A percentile compares a stretch with the other conserved stretches of the same genome.
These are phyloP conservation scores for Cephus cinctus DNA, from an alignment of 1,140 invertebrate genomes.

Conservation along the genomic window DNA sequence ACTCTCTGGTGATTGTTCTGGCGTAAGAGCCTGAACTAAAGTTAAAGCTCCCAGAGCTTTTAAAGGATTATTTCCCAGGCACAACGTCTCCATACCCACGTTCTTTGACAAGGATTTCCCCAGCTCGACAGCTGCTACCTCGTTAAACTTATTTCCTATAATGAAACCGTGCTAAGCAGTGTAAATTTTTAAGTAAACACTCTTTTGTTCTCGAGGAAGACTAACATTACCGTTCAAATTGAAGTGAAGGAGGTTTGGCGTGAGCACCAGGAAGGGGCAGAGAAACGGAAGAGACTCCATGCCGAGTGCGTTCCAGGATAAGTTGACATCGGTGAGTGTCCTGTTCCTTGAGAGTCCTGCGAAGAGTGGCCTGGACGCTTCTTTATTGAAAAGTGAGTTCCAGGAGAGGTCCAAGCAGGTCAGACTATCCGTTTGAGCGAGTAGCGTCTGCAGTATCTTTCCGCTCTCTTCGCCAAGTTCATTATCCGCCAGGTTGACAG, in stretches of 20 bases:
- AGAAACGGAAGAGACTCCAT: conserved; percentile 26
- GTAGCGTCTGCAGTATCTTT: conserved; percentile 27
- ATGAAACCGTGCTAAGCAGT: no score
- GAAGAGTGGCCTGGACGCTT: conserved; percentile 37
- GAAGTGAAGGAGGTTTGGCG: conserved; percentile 25
- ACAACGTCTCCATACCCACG: conserved; percentile 29
- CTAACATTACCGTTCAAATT: conserved; percentile 34
- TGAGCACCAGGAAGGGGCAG: conserved; percentile 21
- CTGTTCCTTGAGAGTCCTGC: conserved; percentile 32
- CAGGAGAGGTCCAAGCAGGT: conserved; percentile 52
- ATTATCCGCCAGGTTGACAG: conserved; percentile 49
- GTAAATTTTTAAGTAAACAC: no score
- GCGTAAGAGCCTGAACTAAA: conserved; percentile 26
- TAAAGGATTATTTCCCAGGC: conserved; percentile 42
- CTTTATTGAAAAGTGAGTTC: conserved; percentile 43
- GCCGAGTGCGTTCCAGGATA: conserved; percentile 49
- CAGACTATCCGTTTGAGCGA: conserved; percentile 36
- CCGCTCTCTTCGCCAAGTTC: conserved; percentile 35
- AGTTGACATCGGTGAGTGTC: conserved; percentile 33
- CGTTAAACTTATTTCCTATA: conserved; percentile 40
- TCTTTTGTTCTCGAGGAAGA: no score
- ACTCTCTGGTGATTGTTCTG: conserved; percentile 18
- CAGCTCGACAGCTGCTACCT: conserved; percentile 26
- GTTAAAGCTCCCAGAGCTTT: conserved; percentile 26
- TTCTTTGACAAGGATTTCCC: conserved; percentile 36